phyloP scores from a whole-genome alignment of 2,113 vertebrate genomes.

The Rallus limicola region DNA sequence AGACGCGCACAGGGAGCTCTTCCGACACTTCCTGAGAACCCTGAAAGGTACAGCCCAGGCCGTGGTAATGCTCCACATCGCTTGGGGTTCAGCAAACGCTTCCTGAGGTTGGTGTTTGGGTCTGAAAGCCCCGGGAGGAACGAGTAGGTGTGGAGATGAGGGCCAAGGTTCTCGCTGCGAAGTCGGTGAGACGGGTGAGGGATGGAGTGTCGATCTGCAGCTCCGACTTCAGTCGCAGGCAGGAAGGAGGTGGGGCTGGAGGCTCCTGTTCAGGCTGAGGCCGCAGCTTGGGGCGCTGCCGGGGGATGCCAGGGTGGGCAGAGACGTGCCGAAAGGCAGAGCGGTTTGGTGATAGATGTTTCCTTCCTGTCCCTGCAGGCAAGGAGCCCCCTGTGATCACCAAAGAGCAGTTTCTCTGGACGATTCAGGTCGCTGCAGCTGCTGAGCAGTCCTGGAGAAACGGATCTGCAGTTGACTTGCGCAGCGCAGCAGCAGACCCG shows the following conservation, averaged over 20 bases:
- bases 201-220: background rate
- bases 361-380: background rate
- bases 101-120: background rate
- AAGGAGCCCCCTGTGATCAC: conserved; percentile 37
- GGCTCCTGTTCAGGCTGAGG: no score
- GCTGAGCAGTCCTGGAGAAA: conserved; percentile 53
- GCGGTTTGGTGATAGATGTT: accelerated
- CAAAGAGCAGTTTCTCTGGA: conserved; percentile 61
- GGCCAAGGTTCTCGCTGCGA: background rate
- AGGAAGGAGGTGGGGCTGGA: background rate
- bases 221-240: background rate
- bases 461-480: background rate
- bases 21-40: conserved; percentile 46
- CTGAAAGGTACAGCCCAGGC: background rate
- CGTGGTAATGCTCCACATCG: accelerated
- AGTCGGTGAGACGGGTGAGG: background rate
- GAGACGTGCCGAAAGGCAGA: accelerated
- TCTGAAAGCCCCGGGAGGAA: background rate
- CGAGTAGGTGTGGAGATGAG: background rate
- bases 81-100: background rate
- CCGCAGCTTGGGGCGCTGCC: background rate
- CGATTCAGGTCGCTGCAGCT: background rate
- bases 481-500: accelerated
- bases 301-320: accelerated
- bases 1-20: conserved; percentile 20